These are phyloP conservation scores for Limnodromus scolopaceus DNA, from an alignment of 2,797 vertebrate species.

Conservation along the genomic window DNA sequence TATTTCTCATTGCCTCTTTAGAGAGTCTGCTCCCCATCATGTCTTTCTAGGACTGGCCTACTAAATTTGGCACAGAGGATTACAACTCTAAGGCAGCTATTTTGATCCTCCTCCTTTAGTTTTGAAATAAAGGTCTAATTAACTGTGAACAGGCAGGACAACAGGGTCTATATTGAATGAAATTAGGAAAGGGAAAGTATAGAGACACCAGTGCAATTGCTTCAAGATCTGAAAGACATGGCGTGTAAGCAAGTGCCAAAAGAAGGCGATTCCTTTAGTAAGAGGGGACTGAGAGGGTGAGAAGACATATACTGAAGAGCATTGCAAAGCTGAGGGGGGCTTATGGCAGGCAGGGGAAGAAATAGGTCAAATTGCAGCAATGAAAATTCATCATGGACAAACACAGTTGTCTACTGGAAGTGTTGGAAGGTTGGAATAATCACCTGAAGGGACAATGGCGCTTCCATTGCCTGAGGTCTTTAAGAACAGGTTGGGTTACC, in stretches of 20 bases:
- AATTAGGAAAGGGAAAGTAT: neutral
- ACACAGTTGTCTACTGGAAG: neutral
- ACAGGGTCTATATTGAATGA: neutral
- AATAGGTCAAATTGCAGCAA: neutral
- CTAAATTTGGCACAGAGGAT: neutral
- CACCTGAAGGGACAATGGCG: neutral
- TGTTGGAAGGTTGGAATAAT: neutral
- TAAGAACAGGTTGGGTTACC: neutral
- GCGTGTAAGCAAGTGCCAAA: neutral
- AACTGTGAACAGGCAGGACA: neutral
- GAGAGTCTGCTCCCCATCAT: neutral
- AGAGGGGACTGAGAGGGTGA: neutral
- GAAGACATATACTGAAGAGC: neutral
- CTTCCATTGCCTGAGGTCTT: neutral
- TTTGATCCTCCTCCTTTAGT: neutral
- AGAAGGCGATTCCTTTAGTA: neutral
- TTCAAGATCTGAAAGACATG: neutral
- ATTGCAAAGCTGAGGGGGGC: neutral
- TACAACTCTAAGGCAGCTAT: neutral
- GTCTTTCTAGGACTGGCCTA: constrained; percentile 6
- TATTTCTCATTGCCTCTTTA: neutral
- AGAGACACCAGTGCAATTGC: neutral
- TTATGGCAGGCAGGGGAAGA: neutral
- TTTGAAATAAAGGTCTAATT: constrained; percentile 40
- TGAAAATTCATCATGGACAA: neutral